Conservation (phyloP, 1,140 invertebrate genomes). For the Cotesia typhae region DNA sequence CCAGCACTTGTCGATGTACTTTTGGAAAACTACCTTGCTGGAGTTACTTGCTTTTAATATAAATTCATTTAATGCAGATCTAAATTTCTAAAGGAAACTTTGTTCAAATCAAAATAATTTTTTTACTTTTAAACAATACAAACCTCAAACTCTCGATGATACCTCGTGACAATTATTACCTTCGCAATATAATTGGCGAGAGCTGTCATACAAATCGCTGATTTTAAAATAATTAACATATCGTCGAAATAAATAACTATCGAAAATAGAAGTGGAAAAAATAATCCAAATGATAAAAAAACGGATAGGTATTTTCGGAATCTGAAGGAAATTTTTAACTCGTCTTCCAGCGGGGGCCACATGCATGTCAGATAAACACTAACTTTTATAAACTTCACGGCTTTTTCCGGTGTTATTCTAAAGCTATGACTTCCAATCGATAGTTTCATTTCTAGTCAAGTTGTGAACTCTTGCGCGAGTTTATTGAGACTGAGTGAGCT, state of each 20-base stretch:
- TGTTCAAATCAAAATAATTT: background rate
- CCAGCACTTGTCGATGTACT: constrained; percentile 19
- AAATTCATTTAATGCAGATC: background rate
- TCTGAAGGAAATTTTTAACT: no score
- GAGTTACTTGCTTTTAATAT: background rate
- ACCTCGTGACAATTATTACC: background rate
- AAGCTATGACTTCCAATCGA: no score
- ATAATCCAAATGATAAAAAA: background rate
- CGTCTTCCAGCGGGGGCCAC: no score
- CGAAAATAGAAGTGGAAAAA: constrained; percentile 7
- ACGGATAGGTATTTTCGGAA: background rate
- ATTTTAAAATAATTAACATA: constrained; percentile 5
- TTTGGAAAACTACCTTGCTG: background rate
- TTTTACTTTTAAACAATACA: background rate
- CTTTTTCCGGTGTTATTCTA: no score
- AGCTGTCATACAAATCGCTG: constrained; percentile 1
- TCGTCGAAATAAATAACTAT: background rate
- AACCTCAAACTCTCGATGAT: background rate
- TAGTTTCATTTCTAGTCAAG: no score
- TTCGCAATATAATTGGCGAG: constrained; percentile 13
- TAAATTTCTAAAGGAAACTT: background rate
- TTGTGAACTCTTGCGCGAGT: no score
- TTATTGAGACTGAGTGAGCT: no score
- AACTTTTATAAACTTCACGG: no score
- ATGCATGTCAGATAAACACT: no score